Evolutionary conservation across 2,113 vertebrate genomes (phyloP), one percentile per base, ranked within the genome.

Genomic region (Heterochromis multidens): DNA sequence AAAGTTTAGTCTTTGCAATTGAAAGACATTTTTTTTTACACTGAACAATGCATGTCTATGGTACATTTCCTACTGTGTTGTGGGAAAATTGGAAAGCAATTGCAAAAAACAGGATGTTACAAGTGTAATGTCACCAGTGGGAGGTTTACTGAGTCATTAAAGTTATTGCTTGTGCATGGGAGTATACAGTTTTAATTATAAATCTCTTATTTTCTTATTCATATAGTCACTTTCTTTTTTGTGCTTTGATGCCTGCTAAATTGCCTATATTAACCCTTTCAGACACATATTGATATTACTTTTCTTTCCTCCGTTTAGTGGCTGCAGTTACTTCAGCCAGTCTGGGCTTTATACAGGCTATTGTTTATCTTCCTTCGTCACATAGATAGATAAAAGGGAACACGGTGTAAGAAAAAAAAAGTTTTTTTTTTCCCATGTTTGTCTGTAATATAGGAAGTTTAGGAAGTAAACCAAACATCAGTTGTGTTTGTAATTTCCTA

Each of bases 391-490:
- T 27, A 27, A 49, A 58, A 25, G 16, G 3, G 17, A 63, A 13
- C 27, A 56, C 12, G 16, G 16, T 59, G 16, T 59, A 83, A 60
- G 82, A 33, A 60, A 59, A 23, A 49, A 54, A 27, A 25, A 56
- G 1, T n/a, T n/a, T 67, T 57, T 31, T 9, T 23, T 33, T 25
- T 13, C 12, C 67, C 19, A 21, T 40, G 35, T n/a, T 60, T 84
- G 76, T 88, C 19, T 83, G 56, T 83, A 74, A 74, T 80, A 81
- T 54, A 76, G 72, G 79, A 87, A 83, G 77, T 63, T 81, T 82
- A 61, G 54, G 77, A 90, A 76, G 87, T 78, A 60, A 82, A 79
- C 61, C 9, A 54, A 81, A 79, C 88, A 79, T 78, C 27, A 56
- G 25, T 46, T 43, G 65, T 61, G 61, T 85, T 49, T 63, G 57